These are phyloP conservation scores for Vultur gryphus DNA, from an alignment of 2,797 vertebrate genomes.

Conservation along the genomic window DNA sequence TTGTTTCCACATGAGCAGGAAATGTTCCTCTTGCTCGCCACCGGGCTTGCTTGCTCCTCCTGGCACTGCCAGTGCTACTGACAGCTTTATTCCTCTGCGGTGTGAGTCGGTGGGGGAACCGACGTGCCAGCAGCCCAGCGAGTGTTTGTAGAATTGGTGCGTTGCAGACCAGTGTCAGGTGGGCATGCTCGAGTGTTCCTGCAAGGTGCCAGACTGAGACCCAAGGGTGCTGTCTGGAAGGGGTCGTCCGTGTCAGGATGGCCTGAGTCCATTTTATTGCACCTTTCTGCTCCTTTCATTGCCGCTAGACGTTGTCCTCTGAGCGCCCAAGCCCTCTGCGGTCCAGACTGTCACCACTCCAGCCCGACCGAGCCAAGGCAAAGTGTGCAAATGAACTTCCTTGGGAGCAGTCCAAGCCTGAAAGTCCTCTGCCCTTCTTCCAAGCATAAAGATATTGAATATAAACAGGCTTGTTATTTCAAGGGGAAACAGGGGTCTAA, in stretches of 20 bases:
- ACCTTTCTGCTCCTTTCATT: not conserved
- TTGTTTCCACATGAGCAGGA: not conserved
- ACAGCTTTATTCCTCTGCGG: not conserved
- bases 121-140: not conserved
- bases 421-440: not conserved
- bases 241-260: not conserved
- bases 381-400: not conserved
- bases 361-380: not conserved
- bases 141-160: not conserved
- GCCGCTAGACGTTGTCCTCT: not conserved
- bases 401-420: not conserved
- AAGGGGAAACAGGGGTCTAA: not conserved
- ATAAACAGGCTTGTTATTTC: not conserved
- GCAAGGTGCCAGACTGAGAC: not conserved
- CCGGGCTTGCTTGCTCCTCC: not conserved
- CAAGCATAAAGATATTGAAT: not conserved
- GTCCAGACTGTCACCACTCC: not conserved
- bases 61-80: not conserved
- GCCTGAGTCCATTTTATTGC: not conserved
- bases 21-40: not conserved
- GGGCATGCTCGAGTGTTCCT: not conserved
- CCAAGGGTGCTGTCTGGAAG: not conserved
- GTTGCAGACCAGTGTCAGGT: not conserved
- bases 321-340: not conserved
- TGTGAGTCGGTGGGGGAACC: not conserved